Evolutionary conservation across 2,113 vertebrate genomes (phyloP).

Genomic region (Pagrus major): DNA sequence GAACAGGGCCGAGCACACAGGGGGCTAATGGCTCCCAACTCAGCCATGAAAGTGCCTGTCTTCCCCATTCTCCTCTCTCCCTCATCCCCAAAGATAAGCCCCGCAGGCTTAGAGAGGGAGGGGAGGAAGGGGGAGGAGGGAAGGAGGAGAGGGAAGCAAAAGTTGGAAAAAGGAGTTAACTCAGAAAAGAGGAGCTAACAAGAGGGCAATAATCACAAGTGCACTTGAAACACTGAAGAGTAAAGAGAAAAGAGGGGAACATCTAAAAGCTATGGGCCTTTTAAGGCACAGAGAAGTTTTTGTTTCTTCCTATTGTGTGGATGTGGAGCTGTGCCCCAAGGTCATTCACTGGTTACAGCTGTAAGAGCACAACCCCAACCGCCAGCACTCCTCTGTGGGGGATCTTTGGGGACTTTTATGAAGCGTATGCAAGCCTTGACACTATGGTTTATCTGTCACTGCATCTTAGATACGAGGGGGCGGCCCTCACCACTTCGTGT

Average conservation of each 20-base stretch:
- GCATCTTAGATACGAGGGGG: slow-evolving; percentile 53
- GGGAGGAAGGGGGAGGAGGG: not conserved
- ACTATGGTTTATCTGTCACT: slow-evolving; percentile 52
- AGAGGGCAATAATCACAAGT: slow-evolving; percentile 54
- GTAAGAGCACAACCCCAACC: slow-evolving; percentile 35
- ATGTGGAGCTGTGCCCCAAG: not conserved
- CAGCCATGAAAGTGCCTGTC: slow-evolving; percentile 80
- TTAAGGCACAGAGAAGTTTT: slow-evolving; percentile 28
- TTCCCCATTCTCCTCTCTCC: slow-evolving; percentile 76
- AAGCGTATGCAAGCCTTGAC: slow-evolving; percentile 40
- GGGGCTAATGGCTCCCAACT: slow-evolving; percentile 81
- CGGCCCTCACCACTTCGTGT: slow-evolving; percentile 22
- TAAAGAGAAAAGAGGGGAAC: slow-evolving; percentile 23
- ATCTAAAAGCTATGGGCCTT: slow-evolving; percentile 30
- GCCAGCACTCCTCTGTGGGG: slow-evolving; percentile 55
- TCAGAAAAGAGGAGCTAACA: slow-evolving; percentile 38
- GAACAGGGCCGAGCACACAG: slow-evolving; percentile 65
- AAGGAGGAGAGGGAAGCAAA: not conserved
- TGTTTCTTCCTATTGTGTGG: slow-evolving; percentile 40
- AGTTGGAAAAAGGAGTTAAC: slow-evolving; percentile 39
- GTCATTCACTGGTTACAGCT: slow-evolving; percentile 60
- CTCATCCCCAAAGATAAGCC: slow-evolving; percentile 72
- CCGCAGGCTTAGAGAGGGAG: slow-evolving; percentile 31
- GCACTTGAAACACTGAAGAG: slow-evolving; percentile 34
- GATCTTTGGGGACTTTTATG: slow-evolving; percentile 68